Conservation (phyloP, 2,888 invertebrate species). For the Agelastica alni region DNA sequence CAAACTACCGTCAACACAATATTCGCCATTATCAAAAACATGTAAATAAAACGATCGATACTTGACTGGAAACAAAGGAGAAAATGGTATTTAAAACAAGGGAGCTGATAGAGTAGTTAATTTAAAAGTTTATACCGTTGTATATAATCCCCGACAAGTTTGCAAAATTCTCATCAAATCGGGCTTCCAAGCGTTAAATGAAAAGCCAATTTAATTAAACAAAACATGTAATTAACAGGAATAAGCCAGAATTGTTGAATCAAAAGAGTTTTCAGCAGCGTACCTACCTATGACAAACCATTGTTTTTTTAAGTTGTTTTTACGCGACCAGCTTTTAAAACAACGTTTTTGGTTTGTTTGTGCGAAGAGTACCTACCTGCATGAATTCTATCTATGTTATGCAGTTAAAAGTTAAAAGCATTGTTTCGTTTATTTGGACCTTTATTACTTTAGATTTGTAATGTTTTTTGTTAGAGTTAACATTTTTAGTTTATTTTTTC, state of each 20-base stretch:
- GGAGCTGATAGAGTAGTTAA: constrained; percentile 37
- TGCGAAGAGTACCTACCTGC: too few relatives aligned
- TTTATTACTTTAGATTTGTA: too few relatives aligned
- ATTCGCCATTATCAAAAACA: constrained; percentile 11
- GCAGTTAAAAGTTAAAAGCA: too few relatives aligned
- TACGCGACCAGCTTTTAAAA: constrained; percentile 3
- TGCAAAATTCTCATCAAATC: constrained; percentile 47
- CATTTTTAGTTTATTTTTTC: too few relatives aligned
- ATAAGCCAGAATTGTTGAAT: constrained; percentile 38
- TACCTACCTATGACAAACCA: constrained; percentile 16
- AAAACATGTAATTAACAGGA: constrained; percentile 52
- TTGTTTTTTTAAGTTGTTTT: constrained; percentile 14
- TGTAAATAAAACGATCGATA: constrained; percentile 17
- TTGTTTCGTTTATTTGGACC: too few relatives aligned
- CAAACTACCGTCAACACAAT: background rate
- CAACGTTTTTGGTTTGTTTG: too few relatives aligned
- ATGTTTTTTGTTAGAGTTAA: too few relatives aligned
- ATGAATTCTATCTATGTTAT: too few relatives aligned
- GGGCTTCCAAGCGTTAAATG: constrained; percentile 50
- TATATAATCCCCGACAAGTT: constrained; percentile 34
- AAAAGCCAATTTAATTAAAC: constrained; percentile 54
- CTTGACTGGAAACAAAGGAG: constrained; percentile 12
- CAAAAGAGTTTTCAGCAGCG: constrained; percentile 22
- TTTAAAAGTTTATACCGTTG: constrained; percentile 40
- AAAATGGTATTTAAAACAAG: constrained; percentile 25